A percentile compares a stretch with the other conserved stretches of the same genome.
These are phyloP conservation scores for Falco naumanni DNA, from an alignment of 2,797 vertebrate species.

Conservation along the genomic window DNA sequence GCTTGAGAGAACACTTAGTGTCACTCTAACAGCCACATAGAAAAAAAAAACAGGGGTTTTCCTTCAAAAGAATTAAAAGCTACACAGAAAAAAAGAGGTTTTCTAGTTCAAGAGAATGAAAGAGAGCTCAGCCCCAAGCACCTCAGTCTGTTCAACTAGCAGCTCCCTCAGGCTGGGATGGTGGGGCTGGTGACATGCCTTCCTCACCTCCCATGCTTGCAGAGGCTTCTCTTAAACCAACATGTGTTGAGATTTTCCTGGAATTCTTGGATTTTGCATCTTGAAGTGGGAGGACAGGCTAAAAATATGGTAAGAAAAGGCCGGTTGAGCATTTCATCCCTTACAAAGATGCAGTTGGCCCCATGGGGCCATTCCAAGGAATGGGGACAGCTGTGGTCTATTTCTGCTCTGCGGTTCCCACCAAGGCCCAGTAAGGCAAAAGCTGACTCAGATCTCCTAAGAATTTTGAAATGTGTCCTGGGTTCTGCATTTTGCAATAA, in stretches of 20 bases:
- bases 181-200: rapidly evolving
- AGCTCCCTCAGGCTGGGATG: not conserved
- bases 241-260: not conserved
- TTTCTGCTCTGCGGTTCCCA: not conserved
- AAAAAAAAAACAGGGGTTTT: not conserved
- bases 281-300: not conserved
- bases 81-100: not conserved
- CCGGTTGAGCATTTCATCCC: not conserved
- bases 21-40: not conserved
- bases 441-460: not conserved
- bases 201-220: not conserved
- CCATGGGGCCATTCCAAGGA: rapidly evolving
- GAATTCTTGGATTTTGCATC: not conserved
- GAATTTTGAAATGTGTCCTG: not conserved
- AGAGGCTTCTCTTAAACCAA: not conserved
- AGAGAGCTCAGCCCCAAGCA: not conserved
- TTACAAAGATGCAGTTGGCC: not conserved
- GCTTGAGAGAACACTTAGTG: not conserved
- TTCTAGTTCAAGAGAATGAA: not conserved
- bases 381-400: not conserved
- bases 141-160: not conserved
- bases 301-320: not conserved
- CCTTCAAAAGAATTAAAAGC: not conserved
- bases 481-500: not conserved
- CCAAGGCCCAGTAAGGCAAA: rapidly evolving